phyloP scores from a whole-genome alignment of 2,113 vertebrate species.

The Leucopsar rothschildi region DNA sequence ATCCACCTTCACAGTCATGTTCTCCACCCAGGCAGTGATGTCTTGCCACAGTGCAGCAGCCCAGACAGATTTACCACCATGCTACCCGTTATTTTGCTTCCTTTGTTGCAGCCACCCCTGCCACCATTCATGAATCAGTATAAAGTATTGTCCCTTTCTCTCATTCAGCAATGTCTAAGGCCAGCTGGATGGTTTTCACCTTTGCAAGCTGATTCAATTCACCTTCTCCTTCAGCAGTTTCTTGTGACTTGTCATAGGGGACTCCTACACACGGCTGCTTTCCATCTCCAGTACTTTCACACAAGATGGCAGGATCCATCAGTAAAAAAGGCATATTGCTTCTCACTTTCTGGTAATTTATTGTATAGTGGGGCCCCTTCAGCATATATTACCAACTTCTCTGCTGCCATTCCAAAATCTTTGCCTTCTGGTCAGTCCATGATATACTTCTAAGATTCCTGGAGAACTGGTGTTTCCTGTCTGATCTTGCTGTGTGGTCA shows the following conservation, averaged over 20 bases:
- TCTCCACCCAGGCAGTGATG: accelerated
- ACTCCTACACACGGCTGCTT: not conserved
- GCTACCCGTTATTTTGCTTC: too few species aligned
- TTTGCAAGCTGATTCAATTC: not conserved
- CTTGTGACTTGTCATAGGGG: too few species aligned
- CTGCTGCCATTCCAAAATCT: not conserved
- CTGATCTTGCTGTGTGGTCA: accelerated
- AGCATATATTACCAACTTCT: not conserved
- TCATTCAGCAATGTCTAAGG: accelerated
- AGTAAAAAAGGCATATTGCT: not conserved
- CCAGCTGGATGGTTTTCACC: not conserved
- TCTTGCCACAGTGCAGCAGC: not conserved
- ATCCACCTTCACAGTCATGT: not conserved
- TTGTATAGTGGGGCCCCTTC: not conserved
- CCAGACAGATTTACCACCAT: not conserved
- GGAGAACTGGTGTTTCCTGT: not conserved
- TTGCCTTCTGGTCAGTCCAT: not conserved
- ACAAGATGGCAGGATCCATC: accelerated
- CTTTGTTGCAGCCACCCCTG: too few species aligned
- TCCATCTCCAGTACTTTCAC: not conserved
- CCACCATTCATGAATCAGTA: not conserved
- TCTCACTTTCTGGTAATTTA: not conserved
- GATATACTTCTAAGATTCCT: not conserved
- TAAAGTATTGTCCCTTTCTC: not conserved
- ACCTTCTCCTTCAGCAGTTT: not conserved